These are phyloP conservation scores for Rhabditoides inermis DNA, from an alignment of 2,888 invertebrate species.

Conservation along the genomic window DNA sequence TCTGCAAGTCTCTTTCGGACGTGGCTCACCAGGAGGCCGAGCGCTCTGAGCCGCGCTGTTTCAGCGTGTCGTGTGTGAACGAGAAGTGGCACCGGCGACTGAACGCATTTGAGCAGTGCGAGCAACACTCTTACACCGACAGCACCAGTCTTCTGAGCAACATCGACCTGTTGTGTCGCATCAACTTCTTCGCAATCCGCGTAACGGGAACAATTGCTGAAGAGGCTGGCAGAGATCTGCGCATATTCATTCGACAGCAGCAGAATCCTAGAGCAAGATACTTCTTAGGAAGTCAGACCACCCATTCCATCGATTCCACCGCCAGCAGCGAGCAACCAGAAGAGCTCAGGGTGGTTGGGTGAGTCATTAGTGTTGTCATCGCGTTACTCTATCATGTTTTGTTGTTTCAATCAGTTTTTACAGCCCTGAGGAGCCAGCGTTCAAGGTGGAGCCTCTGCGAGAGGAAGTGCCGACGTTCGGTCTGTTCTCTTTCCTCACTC, in stretches of 20 bases:
- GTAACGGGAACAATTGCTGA: slow-evolving; percentile 48
- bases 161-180: slow-evolving; percentile 42
- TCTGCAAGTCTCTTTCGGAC: no score
- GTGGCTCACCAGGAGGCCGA: no score
- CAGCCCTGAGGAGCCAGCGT: not conserved
- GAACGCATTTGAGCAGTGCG: slow-evolving; percentile 29
- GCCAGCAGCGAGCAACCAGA: slow-evolving; percentile 12
- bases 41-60: no score
- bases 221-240: slow-evolving; percentile 30
- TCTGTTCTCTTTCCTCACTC: slow-evolving; percentile 25
- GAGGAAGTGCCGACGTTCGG: slow-evolving; percentile 13
- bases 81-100: no score
- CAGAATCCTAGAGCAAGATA: slow-evolving; percentile 46
- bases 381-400: not conserved
- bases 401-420: not conserved
- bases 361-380: not conserved
- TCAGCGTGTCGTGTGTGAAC: no score
- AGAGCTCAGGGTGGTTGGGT: not conserved
- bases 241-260: slow-evolving; percentile 20
- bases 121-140: slow-evolving; percentile 33
- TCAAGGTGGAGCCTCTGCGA: slow-evolving; percentile 3
- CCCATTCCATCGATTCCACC: slow-evolving; percentile 13
- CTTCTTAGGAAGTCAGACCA: no score
- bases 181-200: slow-evolving; percentile 47
- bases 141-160: slow-evolving; percentile 27